Percentiles rank a stretch among this genome's conserved stretches.
phyloP scores from a whole-genome alignment of 2,113 vertebrate genomes.

The Pteruthius melanotis region DNA sequence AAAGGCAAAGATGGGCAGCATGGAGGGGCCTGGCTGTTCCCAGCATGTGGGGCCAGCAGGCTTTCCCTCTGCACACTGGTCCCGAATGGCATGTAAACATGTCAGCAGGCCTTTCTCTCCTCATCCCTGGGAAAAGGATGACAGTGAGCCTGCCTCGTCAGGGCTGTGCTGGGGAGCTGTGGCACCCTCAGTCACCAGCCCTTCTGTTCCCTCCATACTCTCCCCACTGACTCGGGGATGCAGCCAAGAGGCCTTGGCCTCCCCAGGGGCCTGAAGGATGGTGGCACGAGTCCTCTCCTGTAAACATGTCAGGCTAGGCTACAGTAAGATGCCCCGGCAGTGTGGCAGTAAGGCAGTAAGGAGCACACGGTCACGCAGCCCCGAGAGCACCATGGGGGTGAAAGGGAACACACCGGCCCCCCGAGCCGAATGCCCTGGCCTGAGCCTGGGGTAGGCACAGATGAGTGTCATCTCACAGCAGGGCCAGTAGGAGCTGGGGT shows the following conservation, averaged over 20 bases:
- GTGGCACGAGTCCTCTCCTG: background rate
- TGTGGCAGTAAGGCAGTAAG: conserved; percentile 73
- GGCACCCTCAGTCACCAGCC: background rate
- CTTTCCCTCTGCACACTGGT: background rate
- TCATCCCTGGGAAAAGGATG: background rate
- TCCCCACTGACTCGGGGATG: accelerated
- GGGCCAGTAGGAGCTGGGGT: accelerated
- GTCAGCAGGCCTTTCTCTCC: background rate
- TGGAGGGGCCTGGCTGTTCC: background rate
- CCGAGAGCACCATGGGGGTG: background rate
- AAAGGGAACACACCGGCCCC: background rate
- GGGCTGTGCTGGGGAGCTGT: background rate
- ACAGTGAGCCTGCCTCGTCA: background rate
- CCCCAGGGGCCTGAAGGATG: background rate
- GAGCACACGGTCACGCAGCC: background rate
- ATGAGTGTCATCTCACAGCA: background rate
- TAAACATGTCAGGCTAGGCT: conserved; percentile 66
- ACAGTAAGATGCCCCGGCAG: conserved; percentile 27
- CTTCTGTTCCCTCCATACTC: background rate
- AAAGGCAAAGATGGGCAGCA: conserved; percentile 1
- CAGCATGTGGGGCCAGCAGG: background rate
- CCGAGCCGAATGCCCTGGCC: background rate
- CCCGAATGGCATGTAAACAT: conserved; percentile 1
- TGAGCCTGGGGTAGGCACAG: background rate
- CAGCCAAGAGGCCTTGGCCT: background rate